Base-by-base conservation (phyloP, 2,113 vertebrate species). In the Paracanthobrama guichenoti region DNA sequence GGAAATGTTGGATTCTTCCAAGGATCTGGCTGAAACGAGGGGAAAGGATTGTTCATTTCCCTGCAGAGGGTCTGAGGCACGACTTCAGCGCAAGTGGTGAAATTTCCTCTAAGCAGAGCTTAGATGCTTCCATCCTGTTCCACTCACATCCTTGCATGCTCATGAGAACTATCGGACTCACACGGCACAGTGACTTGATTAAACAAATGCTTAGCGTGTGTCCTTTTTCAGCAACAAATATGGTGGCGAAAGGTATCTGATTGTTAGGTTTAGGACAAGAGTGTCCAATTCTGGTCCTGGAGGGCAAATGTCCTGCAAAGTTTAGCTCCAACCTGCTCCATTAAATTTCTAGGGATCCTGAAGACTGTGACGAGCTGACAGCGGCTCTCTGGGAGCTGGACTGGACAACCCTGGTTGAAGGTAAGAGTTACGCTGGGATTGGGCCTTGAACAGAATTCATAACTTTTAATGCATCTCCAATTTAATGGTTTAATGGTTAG, bases 1-100 rank as follows among this genome's bases (percentile, higher is more conserved):
- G 44, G 72, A 87, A 90, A 87, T 83, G 59, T 76, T 55, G 78
- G 78, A 66, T 31, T 60, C 42, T 66, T 66, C 42, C 42, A 48
- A 42, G 24, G 78, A 26, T 80, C 42, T 80, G 60, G 60, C 42
- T 80, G 13, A 66, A 80, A 28, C 0, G 16, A 66, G 18, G 9
- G 78, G 24, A 80, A 64, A 12, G 11, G 59, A 66, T 80, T 35
- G 59, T 31, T 79, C 4, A 64, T 62, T 44, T 44, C 57, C 76
- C 31, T 44, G 35, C 31, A 62, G 55, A 79, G 76, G 76, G 55
- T 79, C 76, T 64, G 39, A 9, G 10, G 77, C 77, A 79, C 2
- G n/a, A 62, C n/a, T 79, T 79, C 0, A 79, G 57, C 0, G 11
- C 22, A 42, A 79, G 35, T 79, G 22, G 6, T 74, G 31, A 60